phyloP scores from a whole-genome alignment of 2,113 vertebrate genomes.

The Misgurnus mizolepis region DNA sequence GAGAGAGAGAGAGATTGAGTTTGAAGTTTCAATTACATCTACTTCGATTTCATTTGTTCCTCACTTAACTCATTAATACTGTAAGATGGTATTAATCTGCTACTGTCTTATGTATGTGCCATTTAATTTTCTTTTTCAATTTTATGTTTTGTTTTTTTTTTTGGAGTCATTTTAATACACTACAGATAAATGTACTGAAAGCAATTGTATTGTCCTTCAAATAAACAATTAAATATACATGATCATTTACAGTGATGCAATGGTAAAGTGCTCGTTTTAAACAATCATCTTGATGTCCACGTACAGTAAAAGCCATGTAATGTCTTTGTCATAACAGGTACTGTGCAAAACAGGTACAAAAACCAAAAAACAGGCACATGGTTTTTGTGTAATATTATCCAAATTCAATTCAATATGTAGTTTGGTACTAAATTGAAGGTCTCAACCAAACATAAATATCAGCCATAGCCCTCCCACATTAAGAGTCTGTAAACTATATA shows the following conservation, averaged over 20 bases:
- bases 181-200: constrained; percentile 9
- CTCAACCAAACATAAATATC: constrained; percentile 3
- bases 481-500: constrained; percentile 2
- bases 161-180: too few species aligned
- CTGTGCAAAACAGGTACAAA: constrained; percentile 51
- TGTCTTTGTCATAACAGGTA: constrained; percentile 22
- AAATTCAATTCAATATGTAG: background rate
- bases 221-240: constrained; percentile 49
- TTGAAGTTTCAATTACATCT: constrained; percentile 14
- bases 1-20: background rate
- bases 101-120: background rate
- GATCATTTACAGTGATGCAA: constrained; percentile 51
- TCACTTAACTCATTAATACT: constrained; percentile 42
- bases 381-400: constrained; percentile 18
- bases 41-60: constrained; percentile 27
- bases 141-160: too few species aligned
- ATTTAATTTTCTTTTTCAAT: too few species aligned
- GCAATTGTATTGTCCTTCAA: constrained; percentile 46
- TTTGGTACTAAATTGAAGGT: too few species aligned
- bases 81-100: constrained; percentile 1
- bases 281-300: constrained; percentile 44
- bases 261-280: constrained; percentile 62
- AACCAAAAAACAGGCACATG: constrained; percentile 33
- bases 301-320: constrained; percentile 46
- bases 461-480: background rate